These are phyloP conservation scores for Menidia menidia DNA, from an alignment of 2,797 vertebrate genomes.

Conservation along the genomic window DNA sequence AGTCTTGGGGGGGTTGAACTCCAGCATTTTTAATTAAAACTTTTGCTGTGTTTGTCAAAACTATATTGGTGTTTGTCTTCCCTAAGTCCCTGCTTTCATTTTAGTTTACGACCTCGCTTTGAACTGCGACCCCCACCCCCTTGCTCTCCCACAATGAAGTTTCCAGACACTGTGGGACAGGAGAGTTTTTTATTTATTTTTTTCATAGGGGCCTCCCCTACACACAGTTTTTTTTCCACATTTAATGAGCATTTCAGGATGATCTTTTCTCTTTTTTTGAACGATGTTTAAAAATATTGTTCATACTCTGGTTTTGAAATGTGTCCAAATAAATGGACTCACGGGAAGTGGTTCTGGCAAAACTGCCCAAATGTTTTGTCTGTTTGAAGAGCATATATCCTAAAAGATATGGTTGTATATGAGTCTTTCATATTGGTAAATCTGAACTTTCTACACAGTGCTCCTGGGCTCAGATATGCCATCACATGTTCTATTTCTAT, in stretches of 20 bases:
- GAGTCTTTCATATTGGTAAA: slow-evolving; percentile 19
- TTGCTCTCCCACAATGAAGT: slow-evolving; percentile 61
- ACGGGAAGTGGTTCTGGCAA: background rate
- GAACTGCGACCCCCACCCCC: slow-evolving; percentile 51
- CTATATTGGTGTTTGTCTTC: slow-evolving; percentile 74
- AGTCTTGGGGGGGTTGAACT: slow-evolving; percentile 12
- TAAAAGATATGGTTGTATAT: slow-evolving; percentile 26
- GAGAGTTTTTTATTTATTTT: slow-evolving; percentile 24
- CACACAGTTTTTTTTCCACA: slow-evolving; percentile 18
- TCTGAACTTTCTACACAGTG: slow-evolving; percentile 34
- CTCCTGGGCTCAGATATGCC: slow-evolving; percentile 24
- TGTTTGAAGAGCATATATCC: slow-evolving; percentile 38
- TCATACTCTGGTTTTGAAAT: slow-evolving; percentile 5
- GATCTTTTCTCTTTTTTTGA: background rate
- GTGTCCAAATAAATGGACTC: background rate
- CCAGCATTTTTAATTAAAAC: slow-evolving; percentile 71
- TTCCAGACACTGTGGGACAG: slow-evolving; percentile 66
- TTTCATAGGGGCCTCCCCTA: background rate
- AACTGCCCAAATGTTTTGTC: slow-evolving; percentile 9
- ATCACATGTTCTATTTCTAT: slow-evolving; percentile 13
- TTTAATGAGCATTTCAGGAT: slow-evolving; percentile 13
- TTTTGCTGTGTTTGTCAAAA: slow-evolving; percentile 70
- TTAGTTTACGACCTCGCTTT: slow-evolving; percentile 78
- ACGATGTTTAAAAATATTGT: background rate
- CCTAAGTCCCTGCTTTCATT: slow-evolving; percentile 75